These are phyloP conservation scores for Hepsetus odoe DNA, from an alignment of 2,113 vertebrate genomes.

Conservation along the genomic window DNA sequence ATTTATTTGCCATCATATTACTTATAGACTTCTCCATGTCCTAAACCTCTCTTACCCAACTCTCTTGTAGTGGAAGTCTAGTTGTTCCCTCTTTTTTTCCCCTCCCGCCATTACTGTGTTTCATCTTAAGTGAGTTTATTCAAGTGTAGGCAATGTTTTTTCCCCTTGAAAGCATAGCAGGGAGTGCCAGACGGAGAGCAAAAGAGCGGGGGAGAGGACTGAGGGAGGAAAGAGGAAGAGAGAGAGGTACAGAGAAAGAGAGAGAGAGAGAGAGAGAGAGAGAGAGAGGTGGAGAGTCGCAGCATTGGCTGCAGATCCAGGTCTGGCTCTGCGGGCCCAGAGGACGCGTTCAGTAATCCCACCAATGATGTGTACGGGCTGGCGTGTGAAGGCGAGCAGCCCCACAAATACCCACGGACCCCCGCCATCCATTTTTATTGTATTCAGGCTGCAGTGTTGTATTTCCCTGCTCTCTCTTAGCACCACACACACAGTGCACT, in stretches of 20 bases:
- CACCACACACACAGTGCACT: slow-evolving; percentile 98
- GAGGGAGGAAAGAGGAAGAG: slow-evolving; percentile 13
- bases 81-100: slow-evolving; percentile 25
- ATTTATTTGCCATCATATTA: neutral
- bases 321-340: slow-evolving; percentile 76
- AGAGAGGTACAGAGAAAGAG: slow-evolving; percentile 55
- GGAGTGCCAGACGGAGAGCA: slow-evolving; percentile 53
- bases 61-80: neutral
- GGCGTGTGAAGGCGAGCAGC: slow-evolving; percentile 88
- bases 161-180: slow-evolving; percentile 68
- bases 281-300: slow-evolving; percentile 50
- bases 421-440: slow-evolving; percentile 99
- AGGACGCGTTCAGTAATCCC: slow-evolving; percentile 90
- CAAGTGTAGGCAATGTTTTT: slow-evolving; percentile 74
- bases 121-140: slow-evolving; percentile 75
- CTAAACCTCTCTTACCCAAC: slow-evolving; percentile 4
- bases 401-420: slow-evolving; percentile 90
- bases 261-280: slow-evolving; percentile 36
- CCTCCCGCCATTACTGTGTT: slow-evolving; percentile 58
- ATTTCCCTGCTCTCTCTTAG: slow-evolving; percentile 97
- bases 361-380: slow-evolving; percentile 86
- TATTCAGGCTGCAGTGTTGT: slow-evolving; percentile 94
- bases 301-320: slow-evolving; percentile 67
- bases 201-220: slow-evolving; percentile 55
- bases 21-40: neutral